Base-by-base conservation (phyloP, 2,113 vertebrate genomes). In the Diphyllodes magnificus region DNA sequence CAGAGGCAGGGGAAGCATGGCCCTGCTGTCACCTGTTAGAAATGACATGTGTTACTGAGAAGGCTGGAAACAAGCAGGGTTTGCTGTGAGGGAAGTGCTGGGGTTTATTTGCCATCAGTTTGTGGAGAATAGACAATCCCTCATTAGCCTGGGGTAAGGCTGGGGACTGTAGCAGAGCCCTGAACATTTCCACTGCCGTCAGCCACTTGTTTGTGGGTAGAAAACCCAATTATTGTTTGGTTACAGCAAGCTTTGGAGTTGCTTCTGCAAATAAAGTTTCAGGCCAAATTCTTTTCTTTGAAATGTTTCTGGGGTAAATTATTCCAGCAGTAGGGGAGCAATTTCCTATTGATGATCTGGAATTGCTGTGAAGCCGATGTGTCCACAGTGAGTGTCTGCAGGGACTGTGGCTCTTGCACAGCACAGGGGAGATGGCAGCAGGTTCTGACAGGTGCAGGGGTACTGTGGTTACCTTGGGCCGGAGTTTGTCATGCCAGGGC, bases 281-380 rank as follows among this genome's bases (percentile, higher is more conserved):
- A 45, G 50, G 88, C 93, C 83, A 94, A 91, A 92, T 92, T 53
- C 11, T 78, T 59, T 78, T 47, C 63, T 96, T 90, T 91, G 88
- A 85, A 51, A 27, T 39, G 57, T 89, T 95, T 75, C 83, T 71
- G 28, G 87, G 79, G 64, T 63, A 30, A 85, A 95, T 94, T 60
- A 63, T 81, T 31, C 5, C 81, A 86, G 92, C 40, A 2, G 56
- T 33, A 6, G 37, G 79, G 75, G 92, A 94, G 70, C 65, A 35
- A 18, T 90, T 95, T 82, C 86, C 14, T 76, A 24, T 5, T 54
- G 85, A 69, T 37, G 86, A 15, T 56, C 33, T 42, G 66, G 94
- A 78, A 25, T 30, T 85, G 91, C 66, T 79, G 64, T 5, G 15
- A 76, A 73, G 84, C 37, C 2, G 53, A 13, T 3, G 86, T 24